phyloP scores from a whole-genome alignment of 2,888 invertebrate genomes.

The Drosophila mulleri region DNA sequence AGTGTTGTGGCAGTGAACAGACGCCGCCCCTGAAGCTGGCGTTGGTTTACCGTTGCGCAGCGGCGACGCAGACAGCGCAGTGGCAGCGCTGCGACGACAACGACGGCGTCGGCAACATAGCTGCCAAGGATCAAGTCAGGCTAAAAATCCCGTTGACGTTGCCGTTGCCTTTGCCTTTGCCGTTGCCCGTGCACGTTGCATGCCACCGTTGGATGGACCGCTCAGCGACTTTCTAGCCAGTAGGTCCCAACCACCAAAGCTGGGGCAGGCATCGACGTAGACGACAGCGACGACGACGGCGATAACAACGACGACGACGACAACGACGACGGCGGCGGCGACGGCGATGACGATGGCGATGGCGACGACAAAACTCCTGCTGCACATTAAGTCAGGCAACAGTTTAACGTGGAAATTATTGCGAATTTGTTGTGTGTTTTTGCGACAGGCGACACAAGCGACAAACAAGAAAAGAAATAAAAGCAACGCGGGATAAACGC shows the following conservation, averaged over 20 bases:
- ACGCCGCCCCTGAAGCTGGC: constrained; percentile 67
- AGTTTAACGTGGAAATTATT: constrained; percentile 85
- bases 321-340: constrained; percentile 38
- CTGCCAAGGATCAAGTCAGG: constrained; percentile 47
- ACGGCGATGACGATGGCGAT: constrained; percentile 43
- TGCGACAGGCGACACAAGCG: constrained; percentile 62
- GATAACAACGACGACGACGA: constrained; percentile 35
- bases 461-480: constrained; percentile 24
- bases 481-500: constrained; percentile 33
- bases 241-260: constrained; percentile 50
- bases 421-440: constrained; percentile 84
- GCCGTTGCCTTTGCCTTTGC: constrained; percentile 29
- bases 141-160: constrained; percentile 34
- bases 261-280: constrained; percentile 45
- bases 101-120: constrained; percentile 17
- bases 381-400: constrained; percentile 81
- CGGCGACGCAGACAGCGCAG: constrained; percentile 50
- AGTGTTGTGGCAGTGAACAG: constrained; percentile 30
- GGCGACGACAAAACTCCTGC: constrained; percentile 82
- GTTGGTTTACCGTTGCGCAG: constrained; percentile 70
- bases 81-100: constrained; percentile 7
- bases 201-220: constrained; percentile 44
- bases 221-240: constrained; percentile 38
- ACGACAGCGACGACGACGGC: constrained; percentile 48
- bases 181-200: constrained; percentile 36